A percentile compares a stretch with the other conserved stretches of the same genome.
Evolutionary conservation across 2,113 vertebrate genomes (phyloP).

Genomic region (Nothoprocta pentlandii): DNA sequence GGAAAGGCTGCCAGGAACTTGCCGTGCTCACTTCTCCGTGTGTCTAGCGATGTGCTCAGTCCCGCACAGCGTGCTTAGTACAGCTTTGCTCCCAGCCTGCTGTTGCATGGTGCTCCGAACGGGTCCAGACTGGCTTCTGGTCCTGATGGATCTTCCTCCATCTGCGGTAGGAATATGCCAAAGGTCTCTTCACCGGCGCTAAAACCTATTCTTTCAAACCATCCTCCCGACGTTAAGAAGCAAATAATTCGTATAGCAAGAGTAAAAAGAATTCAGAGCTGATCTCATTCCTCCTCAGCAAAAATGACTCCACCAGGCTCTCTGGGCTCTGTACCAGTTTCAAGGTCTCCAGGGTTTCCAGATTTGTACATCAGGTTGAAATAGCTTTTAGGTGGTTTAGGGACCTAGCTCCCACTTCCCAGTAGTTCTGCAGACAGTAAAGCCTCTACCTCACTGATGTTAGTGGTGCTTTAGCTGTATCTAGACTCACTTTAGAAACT

Average conservation of each 20-base stretch:
- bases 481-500: neutral
- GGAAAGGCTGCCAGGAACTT: neutral
- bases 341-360: neutral
- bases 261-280: neutral
- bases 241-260: neutral
- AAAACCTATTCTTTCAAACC: neutral
- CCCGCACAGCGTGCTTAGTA: accelerated
- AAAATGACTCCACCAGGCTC: neutral
- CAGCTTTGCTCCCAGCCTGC: neutral
- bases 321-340: neutral
- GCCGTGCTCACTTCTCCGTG: accelerated
- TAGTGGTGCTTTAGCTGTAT: neutral
- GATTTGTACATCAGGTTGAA: neutral
- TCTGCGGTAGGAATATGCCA: accelerated
- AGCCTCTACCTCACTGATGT: neutral
- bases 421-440: neutral
- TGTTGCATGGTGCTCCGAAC: accelerated
- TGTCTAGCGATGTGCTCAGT: neutral
- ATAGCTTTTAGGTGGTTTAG: neutral
- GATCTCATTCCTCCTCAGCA: neutral
- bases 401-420: neutral
- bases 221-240: neutral
- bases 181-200: neutral
- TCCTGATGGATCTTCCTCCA: accelerated
- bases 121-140: neutral